Evolutionary conservation across 2,113 vertebrate species (phyloP).

Genomic region (Manacus vitellinus): DNA sequence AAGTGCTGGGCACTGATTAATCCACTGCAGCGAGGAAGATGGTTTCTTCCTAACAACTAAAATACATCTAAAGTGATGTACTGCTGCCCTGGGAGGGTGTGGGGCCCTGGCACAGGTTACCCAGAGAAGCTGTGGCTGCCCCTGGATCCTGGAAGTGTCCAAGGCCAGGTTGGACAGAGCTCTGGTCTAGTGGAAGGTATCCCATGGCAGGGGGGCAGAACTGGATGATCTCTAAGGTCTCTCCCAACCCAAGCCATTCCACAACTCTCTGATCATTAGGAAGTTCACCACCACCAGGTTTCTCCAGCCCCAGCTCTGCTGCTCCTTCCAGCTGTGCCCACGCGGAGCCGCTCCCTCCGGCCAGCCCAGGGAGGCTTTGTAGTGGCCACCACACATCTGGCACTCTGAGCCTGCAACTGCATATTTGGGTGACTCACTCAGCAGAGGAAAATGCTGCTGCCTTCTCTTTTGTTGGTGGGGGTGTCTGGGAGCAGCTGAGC

Average conservation of each 20-base stretch:
- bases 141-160: neutral
- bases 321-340: neutral
- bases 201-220: neutral
- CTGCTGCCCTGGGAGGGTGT: neutral
- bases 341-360: rapidly evolving
- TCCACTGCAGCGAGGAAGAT: rapidly evolving
- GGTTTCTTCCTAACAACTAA: neutral
- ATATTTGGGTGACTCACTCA: neutral
- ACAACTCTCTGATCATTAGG: too few relatives aligned
- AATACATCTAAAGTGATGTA: rapidly evolving
- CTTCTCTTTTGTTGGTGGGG: neutral
- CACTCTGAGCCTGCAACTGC: neutral
- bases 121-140: neutral
- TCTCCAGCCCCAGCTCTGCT: too few relatives aligned
- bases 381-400: neutral
- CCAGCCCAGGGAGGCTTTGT: neutral
- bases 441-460: neutral
- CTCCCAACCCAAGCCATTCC: neutral
- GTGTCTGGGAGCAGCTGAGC: conserved; percentile 11
- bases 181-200: neutral
- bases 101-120: rapidly evolving
- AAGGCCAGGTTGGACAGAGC: rapidly evolving
- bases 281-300: neutral
- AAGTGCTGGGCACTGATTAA: rapidly evolving
- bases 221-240: too few relatives aligned